phyloP scores from a whole-genome alignment of 2,888 invertebrate genomes.

The Leptinotarsa peninsularis region DNA sequence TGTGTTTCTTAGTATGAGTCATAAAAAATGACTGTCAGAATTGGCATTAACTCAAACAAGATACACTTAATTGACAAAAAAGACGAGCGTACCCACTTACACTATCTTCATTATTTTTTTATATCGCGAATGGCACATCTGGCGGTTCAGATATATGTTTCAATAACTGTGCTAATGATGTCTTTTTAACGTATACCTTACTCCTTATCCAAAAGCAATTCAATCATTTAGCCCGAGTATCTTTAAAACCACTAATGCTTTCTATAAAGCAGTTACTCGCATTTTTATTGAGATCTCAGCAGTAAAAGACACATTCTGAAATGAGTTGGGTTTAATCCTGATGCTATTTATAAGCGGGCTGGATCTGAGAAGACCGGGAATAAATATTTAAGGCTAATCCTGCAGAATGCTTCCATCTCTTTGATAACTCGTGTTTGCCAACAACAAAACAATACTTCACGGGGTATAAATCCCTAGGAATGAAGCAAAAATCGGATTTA shows the following conservation, averaged over 20 bases:
- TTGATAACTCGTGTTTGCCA: slow-evolving; percentile 12
- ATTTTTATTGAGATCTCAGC: slow-evolving; percentile 29
- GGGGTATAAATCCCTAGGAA: not conserved
- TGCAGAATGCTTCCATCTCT: not conserved
- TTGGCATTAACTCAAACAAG: slow-evolving; percentile 45
- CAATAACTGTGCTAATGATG: slow-evolving; percentile 38
- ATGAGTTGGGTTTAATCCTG: slow-evolving; percentile 24
- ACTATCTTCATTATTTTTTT: slow-evolving; percentile 42
- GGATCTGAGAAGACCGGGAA: not conserved
- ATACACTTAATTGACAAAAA: slow-evolving; percentile 43
- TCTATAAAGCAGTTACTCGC: slow-evolving; percentile 33
- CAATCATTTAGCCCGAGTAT: slow-evolving; percentile 38
- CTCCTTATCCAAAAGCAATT: slow-evolving; percentile 35
- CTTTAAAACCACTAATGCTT: slow-evolving; percentile 37
- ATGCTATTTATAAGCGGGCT: slow-evolving; percentile 16
- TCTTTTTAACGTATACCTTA: slow-evolving; percentile 31
- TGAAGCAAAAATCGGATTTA: not conserved
- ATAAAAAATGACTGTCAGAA: slow-evolving; percentile 44
- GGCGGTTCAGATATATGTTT: slow-evolving; percentile 29
- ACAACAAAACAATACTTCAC: slow-evolving; percentile 16
- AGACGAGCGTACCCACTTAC: slow-evolving; percentile 40
- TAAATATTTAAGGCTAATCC: slow-evolving; percentile 17
- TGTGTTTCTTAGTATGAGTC: slow-evolving; percentile 36
- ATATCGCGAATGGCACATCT: slow-evolving; percentile 30
- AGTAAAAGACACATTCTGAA: slow-evolving; percentile 24